Evolutionary conservation across 2,888 invertebrate species (phyloP), one percentile per base, ranked within the genome.

Genomic region (Steromphala cineraria): DNA sequence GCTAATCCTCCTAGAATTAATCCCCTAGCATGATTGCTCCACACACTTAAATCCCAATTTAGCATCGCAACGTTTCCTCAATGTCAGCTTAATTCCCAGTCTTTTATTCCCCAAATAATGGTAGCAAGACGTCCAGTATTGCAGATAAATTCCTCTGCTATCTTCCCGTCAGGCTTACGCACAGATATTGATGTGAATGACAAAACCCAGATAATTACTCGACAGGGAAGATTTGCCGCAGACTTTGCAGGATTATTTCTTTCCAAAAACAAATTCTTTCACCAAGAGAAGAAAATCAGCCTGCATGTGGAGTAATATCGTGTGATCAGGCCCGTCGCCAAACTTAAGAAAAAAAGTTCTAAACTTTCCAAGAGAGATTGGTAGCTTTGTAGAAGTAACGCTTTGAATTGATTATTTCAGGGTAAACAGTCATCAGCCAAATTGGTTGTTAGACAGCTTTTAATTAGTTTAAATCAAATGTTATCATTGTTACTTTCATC

Each of bases 1-100:
- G 36, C 81, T 86, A 86, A 87, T 86, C 86, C 85, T 75, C 76
- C 82, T 78, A 78, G 82, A 83, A 82, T 81, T 87, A 86, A 87
- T 86, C 87, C 86, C 80, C 79, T 78, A 19, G 67, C 80, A 81
- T 81, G 84, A 85, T 85, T 82, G 85, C 82, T 77, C 82, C 81
- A 81, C 84, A 85, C 84, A 84, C 82, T 83, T 81, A 85, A 84
- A 84, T 83, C 83, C 85, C 82, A 83, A 80, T 84, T 81, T 84
- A 82, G 86, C 78, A 80, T 62, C 80, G 53, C 78, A 24, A 8
- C 28, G 31, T 53, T 74, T 67, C 46, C 55, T 71, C 67, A 53
- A 79, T 81, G 71, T 81, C 79, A 78, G 52, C 78, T 74, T 78
- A 75, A 74, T 19, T 56, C 56, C 71, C 77, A 67, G 36, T 52